phyloP scores from a whole-genome alignment of 1,140 invertebrate genomes.

The Hyposmocoma kahamanoa region DNA sequence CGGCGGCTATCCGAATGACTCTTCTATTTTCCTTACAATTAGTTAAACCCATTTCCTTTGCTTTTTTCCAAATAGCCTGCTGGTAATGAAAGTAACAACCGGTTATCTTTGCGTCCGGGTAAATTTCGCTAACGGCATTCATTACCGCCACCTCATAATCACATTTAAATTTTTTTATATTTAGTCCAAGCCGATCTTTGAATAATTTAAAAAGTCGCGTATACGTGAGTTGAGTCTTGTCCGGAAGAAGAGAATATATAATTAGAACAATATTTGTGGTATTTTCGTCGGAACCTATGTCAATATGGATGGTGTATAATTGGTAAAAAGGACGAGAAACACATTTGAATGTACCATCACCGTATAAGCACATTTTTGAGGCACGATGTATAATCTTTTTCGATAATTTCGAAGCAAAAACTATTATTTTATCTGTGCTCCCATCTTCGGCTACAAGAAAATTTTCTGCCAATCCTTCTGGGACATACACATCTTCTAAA shows the following conservation, averaged over 20 bases:
- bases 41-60: background rate
- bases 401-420: conserved; percentile 13
- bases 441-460: conserved; percentile 16
- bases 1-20: background rate
- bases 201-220: conserved; percentile 10
- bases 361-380: conserved; percentile 10
- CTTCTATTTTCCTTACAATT: background rate
- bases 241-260: conserved; percentile 14
- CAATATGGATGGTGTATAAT: conserved; percentile 15
- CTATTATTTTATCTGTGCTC: conserved; percentile 13
- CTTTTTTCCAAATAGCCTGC: conserved; percentile 14
- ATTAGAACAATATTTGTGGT: conserved; percentile 15
- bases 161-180: conserved; percentile 16
- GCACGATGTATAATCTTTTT: conserved; percentile 6
- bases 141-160: conserved; percentile 17
- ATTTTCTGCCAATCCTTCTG: conserved; percentile 13
- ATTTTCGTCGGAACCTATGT: conserved; percentile 6
- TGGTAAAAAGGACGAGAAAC: conserved; percentile 20
- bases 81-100: conserved; percentile 20
- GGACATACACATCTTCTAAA: no score
- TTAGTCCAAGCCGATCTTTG: conserved; percentile 7
- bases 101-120: conserved; percentile 8
- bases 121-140: conserved; percentile 14
- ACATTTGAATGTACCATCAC: conserved; percentile 17
- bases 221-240: conserved; percentile 17